These are phyloP conservation scores for Carettochelys insculpta DNA, from an alignment of 2,113 vertebrate species.

Conservation along the genomic window DNA sequence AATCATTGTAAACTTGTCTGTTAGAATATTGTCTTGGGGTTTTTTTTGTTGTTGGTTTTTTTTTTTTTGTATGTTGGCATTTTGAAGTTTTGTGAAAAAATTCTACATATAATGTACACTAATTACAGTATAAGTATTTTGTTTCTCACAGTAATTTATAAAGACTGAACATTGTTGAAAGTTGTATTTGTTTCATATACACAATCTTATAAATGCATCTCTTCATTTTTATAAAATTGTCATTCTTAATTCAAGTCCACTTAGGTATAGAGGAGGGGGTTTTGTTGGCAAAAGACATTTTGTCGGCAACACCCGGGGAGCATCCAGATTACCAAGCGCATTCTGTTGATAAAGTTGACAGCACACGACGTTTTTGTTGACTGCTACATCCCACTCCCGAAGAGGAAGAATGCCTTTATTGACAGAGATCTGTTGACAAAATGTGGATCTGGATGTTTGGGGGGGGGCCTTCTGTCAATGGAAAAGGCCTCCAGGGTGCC, in stretches of 20 bases:
- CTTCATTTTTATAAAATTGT: background rate
- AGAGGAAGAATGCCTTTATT: too few relatives aligned
- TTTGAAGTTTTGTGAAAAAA: background rate
- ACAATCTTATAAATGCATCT: background rate
- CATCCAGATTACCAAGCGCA: too few relatives aligned
- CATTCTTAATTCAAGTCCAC: background rate
- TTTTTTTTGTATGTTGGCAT: background rate
- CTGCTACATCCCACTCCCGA: too few relatives aligned
- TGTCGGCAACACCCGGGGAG: too few relatives aligned
- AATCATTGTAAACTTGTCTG: background rate
- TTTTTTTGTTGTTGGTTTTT: background rate
- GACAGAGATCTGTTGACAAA: too few relatives aligned
- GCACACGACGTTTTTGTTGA: too few relatives aligned
- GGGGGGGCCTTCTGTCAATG: too few relatives aligned
- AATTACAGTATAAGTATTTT: background rate
- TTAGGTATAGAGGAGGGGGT: background rate
- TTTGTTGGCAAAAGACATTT: too few relatives aligned
- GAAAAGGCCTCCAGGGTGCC: too few relatives aligned
- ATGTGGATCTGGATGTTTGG: too few relatives aligned
- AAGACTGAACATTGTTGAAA: background rate
- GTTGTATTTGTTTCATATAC: background rate
- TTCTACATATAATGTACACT: background rate
- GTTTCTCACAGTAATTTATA: background rate
- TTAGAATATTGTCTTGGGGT: background rate
- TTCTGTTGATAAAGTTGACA: too few relatives aligned